Evolutionary conservation across 2,888 invertebrate species (phyloP), one percentile per base, ranked within the genome.

Genomic region (Diarsia rubi): DNA sequence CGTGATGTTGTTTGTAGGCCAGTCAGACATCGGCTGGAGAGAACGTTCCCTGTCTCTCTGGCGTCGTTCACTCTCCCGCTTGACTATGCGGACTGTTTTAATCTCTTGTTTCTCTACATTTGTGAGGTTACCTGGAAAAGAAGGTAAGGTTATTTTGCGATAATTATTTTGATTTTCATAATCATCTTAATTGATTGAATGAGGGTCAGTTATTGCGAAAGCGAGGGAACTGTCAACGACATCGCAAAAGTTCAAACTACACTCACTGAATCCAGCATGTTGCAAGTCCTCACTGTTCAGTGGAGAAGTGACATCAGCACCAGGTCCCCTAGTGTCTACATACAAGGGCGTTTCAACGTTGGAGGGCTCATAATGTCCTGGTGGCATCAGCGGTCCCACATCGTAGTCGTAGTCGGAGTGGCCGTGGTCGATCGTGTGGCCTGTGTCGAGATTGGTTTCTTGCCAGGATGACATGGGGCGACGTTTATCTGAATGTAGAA

Each of bases 71-170:
- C 98, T 98, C 92, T 99, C 99, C 21, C 99, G 97, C 94, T 99
- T 99, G 0, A 99, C 99, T 89, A 99, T 99, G 77, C 99, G 97
- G 27, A 99, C 99, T 0, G 99, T 99, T 97, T 99, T 98, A 76
- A 98, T 98, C 94, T 99, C 99, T 92, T 98, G 97, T 87, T 98
- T 98, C 90, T 99, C 99, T 74, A 98, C 97, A 90, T 97, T 97
- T 42, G 96, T 98, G 69, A 98, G 96, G 88, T 97, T 97, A 77
- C 97, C 98, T 98, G 92, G 57, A 81, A 27, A 73, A 73, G 63
- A 44, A 11, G 0, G 11, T 9, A 31, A 31, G 31, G 9, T 57
- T 54, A 54, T 2, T 1, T 52, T 12, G 12, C 4, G 52, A n/a
- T n/a, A 52, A 52, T 3, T n/a, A 0, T n/a, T 3, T 52, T 52